phyloP scores from a whole-genome alignment of 2,113 vertebrate species.

The Callospermophilus lateralis region DNA sequence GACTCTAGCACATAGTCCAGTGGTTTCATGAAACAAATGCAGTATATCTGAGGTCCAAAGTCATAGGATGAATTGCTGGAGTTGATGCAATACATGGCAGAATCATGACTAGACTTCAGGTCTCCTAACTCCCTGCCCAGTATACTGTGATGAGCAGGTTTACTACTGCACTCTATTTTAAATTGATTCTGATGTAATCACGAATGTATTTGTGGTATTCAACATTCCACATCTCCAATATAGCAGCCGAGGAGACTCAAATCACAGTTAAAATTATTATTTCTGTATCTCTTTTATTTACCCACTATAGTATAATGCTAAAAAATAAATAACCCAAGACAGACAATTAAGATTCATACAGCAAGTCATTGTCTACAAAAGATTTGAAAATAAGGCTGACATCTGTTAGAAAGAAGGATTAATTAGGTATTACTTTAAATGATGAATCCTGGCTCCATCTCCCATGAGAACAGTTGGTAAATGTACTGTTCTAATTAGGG shows the following conservation, averaged over 20 bases:
- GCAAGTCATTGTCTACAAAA: constrained; percentile 53
- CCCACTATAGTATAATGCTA: constrained; percentile 28
- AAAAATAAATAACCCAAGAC: constrained; percentile 62
- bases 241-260: not conserved
- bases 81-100: not conserved
- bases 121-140: not conserved
- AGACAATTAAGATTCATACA: constrained; percentile 75
- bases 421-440: constrained; percentile 87
- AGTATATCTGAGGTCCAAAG: not conserved
- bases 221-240: not conserved
- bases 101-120: not conserved
- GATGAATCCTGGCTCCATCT: constrained; percentile 85
- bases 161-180: not conserved
- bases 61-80: not conserved
- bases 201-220: not conserved
- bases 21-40: not conserved
- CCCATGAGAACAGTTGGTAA: constrained; percentile 87
- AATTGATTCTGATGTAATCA: not conserved
- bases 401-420: constrained; percentile 85
- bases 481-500: constrained; percentile 81
- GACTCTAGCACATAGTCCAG: not conserved
- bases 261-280: constrained; percentile 39
- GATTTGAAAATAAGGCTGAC: constrained; percentile 81
- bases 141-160: not conserved
- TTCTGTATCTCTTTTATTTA: constrained; percentile 58